These are phyloP conservation scores for Periophthalmus modestus DNA, from an alignment of 2,113 vertebrate species.

Conservation along the genomic window DNA sequence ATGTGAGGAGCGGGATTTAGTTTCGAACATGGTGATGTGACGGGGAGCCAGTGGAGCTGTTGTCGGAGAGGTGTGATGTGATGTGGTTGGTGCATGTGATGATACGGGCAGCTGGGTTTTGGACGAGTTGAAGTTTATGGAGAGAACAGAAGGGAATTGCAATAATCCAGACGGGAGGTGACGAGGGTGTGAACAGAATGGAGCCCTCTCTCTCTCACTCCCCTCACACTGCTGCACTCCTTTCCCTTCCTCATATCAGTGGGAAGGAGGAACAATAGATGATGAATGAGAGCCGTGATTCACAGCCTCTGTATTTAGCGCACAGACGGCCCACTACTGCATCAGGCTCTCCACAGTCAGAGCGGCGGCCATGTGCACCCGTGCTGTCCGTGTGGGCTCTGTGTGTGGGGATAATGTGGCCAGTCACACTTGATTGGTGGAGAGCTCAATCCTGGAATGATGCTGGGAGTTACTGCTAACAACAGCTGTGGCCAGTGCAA, in stretches of 20 bases:
- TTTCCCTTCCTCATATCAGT: neutral
- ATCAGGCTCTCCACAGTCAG: neutral
- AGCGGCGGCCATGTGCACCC: neutral
- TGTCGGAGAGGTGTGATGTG: too few relatives aligned
- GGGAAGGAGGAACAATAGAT: conserved; percentile 1
- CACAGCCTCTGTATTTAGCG: neutral
- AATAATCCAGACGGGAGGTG: too few relatives aligned
- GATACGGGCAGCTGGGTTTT: too few relatives aligned
- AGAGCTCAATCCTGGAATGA: neutral
- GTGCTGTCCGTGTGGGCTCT: neutral
- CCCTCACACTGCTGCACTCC: neutral
- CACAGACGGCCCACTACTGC: neutral
- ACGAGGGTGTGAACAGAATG: too few relatives aligned
- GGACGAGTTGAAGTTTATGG: too few relatives aligned
- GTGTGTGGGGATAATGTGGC: neutral
- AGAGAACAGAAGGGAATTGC: too few relatives aligned
- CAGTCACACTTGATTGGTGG: neutral
- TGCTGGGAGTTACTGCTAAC: neutral
- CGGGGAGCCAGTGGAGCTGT: too few relatives aligned
- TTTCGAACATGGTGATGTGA: too few relatives aligned
- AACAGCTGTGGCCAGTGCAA: too few relatives aligned
- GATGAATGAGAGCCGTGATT: conserved; percentile 1
- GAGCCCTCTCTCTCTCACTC: neutral
- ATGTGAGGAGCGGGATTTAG: too few relatives aligned
- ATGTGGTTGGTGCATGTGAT: too few relatives aligned